Conservation (phyloP, 1,140 invertebrate genomes). For the Brachionus asplanchnoidis region DNA sequence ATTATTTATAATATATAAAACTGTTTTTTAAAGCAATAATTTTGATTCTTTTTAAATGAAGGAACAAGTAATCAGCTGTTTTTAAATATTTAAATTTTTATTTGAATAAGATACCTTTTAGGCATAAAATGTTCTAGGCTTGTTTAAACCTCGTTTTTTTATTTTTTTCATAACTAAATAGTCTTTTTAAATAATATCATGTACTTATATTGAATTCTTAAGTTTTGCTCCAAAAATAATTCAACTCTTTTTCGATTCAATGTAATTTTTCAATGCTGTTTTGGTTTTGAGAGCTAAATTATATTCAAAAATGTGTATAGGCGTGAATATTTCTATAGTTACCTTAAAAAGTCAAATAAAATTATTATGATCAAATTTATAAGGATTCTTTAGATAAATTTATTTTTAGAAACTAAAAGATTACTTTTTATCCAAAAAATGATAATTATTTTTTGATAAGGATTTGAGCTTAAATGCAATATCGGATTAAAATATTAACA, state of each 20-base stretch:
- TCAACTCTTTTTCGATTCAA: neutral
- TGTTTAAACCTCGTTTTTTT: too few relatives aligned
- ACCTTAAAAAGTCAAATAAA: neutral
- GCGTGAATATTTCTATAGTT: neutral
- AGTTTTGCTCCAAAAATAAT: too few relatives aligned
- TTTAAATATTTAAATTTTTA: too few relatives aligned
- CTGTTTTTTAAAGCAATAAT: too few relatives aligned
- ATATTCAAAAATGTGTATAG: neutral
- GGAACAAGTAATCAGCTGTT: too few relatives aligned
- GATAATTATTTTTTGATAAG: neutral
- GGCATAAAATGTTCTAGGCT: too few relatives aligned
- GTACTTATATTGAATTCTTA: too few relatives aligned
- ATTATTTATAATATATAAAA: too few relatives aligned
- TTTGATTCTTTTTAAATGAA: too few relatives aligned
- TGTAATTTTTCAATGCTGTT: neutral
- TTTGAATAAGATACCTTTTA: too few relatives aligned
- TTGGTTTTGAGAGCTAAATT: neutral
- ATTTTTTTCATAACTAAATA: too few relatives aligned
- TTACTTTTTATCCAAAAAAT: neutral
- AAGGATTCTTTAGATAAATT: neutral
- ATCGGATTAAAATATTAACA: neutral
- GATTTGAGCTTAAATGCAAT: neutral
- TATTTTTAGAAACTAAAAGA: neutral
- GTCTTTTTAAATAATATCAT: too few relatives aligned
- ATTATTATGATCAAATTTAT: neutral